phyloP scores from a whole-genome alignment of 2,888 invertebrate genomes.

The Sphaerophoria rueppellii region DNA sequence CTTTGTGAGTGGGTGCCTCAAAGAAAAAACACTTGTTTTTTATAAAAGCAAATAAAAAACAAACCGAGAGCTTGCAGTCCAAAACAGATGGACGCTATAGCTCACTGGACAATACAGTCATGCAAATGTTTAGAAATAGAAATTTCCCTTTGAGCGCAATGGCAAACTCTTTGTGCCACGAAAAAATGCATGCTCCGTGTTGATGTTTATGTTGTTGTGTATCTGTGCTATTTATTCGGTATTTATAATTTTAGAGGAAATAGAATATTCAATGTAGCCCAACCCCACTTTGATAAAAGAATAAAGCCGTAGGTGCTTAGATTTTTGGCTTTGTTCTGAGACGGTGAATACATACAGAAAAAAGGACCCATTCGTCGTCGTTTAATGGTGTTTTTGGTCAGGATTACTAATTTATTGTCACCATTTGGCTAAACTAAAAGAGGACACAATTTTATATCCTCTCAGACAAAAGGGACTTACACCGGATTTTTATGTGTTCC shows the following conservation, averaged over 20 bases:
- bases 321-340: constrained; percentile 48
- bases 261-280: constrained; percentile 49
- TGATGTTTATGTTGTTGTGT: not conserved
- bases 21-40: constrained; percentile 23
- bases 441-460: constrained; percentile 63
- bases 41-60: constrained; percentile 43
- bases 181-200: constrained; percentile 42
- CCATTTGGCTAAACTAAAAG: constrained; percentile 67
- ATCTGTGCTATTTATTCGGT: not conserved
- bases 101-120: constrained; percentile 42
- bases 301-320: constrained; percentile 41
- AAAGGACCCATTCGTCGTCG: constrained; percentile 5
- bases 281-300: constrained; percentile 48
- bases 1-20: too few species aligned
- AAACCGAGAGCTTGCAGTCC: constrained; percentile 3
- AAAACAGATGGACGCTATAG: constrained; percentile 4
- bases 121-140: not conserved
- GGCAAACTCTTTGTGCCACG: constrained; percentile 57
- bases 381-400: not conserved
- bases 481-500: constrained; percentile 55
- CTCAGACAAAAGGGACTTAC: constrained; percentile 55
- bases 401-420: constrained; percentile 29
- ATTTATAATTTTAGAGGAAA: constrained; percentile 6
- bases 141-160: constrained; percentile 43
- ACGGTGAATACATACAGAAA: constrained; percentile 29